Base-by-base conservation (phyloP, 92 coral and sea anemone genomes). In the Metridium senile region DNA sequence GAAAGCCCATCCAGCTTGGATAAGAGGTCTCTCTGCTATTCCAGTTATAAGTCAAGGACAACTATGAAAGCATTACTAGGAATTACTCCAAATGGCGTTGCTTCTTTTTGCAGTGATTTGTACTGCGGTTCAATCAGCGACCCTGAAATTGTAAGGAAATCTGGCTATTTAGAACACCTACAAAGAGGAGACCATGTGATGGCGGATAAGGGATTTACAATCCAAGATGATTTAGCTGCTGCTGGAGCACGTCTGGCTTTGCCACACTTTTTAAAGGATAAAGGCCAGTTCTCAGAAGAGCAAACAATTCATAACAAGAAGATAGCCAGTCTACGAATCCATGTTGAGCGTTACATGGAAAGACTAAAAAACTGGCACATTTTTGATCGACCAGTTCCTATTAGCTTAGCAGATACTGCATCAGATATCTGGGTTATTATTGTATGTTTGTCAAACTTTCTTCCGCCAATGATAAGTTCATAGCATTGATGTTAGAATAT, bases 291-390 rank as follows among this genome's bases (percentile, higher is more conserved):
- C 54, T 39, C 75, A 46, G 33, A 23, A 23, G 53, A 26, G 57
- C 82, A 86, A 81, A 74, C 72, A 49, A 82, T 57, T 26, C 80
- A 58, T 23, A 86, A 86, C 87, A 86, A 86, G 57, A 76, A 62
- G 71, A 45, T 82, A 49, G 84, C 81, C 26, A 87, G 87, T 73
- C 72, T 87, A 54, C 56, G 72, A 35, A 82, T 87, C 34, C 85
- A 87, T 72, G 85, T 87, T 2, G 88, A 87, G 66, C 70, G 90
- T 39, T 87, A 72, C 53, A 82, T 72, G 81, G 87, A 77, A 74
- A 68, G 85, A 21, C 62, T 82, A 26, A 87, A 77, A 75, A 87
- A 82, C 75, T 87, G 88, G 91, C 88, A 87, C 61, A 71, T 76
- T 73, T 82, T 87, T 72, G 91, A 82, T 57, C 22, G 88, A 77